Evolutionary conservation across 2,113 vertebrate genomes (phyloP).

Genomic region (Daphoenositta chrysoptera): DNA sequence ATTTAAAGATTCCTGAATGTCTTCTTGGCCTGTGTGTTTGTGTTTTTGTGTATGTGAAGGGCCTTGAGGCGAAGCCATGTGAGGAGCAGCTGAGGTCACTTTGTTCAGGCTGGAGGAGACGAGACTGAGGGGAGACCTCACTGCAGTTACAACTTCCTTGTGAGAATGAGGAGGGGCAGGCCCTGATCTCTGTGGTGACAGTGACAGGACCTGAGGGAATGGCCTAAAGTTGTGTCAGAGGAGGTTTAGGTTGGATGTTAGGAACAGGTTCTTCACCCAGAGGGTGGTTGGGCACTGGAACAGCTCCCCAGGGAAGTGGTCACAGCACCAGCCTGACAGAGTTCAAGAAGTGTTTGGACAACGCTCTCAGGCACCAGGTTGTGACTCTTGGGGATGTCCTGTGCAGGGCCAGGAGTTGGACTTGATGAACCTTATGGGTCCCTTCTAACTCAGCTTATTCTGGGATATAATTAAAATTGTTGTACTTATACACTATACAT

Average conservation of each 20-base stretch:
- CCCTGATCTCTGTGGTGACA: background rate
- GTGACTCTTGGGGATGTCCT: background rate
- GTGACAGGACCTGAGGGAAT: background rate
- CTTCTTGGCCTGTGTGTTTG: background rate
- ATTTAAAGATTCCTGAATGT: background rate
- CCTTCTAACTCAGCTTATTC: background rate
- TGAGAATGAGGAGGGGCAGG: background rate
- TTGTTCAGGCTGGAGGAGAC: background rate
- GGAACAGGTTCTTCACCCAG: background rate
- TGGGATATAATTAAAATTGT: background rate
- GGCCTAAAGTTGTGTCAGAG: background rate
- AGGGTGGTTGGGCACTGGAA: background rate
- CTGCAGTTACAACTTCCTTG: fast-evolving
- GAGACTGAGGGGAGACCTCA: background rate
- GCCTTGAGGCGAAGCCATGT: background rate
- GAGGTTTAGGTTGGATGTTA: background rate
- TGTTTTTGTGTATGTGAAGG: background rate
- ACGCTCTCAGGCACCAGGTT: background rate
- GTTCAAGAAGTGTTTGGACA: background rate
- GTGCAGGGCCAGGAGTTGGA: too few species aligned
- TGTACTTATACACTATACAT: too few species aligned
- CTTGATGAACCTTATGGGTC: background rate
- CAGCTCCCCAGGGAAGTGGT: background rate
- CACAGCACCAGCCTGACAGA: background rate
- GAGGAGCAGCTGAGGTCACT: background rate